Conservation (phyloP, 2,888 invertebrate genomes). For the Malthinus seriepunctatus region DNA sequence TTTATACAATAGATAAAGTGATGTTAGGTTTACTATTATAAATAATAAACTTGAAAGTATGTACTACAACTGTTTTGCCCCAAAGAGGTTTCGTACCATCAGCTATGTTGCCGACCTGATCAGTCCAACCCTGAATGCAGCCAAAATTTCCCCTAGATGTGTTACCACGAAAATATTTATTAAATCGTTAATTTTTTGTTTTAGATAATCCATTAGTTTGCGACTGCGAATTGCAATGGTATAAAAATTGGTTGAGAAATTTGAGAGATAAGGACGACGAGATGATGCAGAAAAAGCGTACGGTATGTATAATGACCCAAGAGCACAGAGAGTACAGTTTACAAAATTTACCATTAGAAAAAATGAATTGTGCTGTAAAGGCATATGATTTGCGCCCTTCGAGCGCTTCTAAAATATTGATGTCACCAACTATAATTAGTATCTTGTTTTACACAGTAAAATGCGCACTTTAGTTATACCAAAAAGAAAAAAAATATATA, state of each 20-base stretch:
- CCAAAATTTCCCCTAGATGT: too few relatives aligned
- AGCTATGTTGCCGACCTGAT: too few relatives aligned
- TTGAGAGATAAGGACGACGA: conserved; percentile 83
- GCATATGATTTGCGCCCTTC: conserved; percentile 35
- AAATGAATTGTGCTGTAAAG: conserved; percentile 82
- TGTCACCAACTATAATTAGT: conserved; percentile 23
- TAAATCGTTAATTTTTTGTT: neutral
- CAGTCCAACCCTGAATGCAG: too few relatives aligned
- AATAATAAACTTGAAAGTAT: too few relatives aligned
- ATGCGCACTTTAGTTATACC: conserved; percentile 33
- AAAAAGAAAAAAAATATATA: conserved; percentile 9
- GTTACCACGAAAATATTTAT: too few relatives aligned
- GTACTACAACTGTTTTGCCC: too few relatives aligned
- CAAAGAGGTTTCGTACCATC: too few relatives aligned
- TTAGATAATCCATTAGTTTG: conserved; percentile 87
- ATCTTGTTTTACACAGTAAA: conserved; percentile 24
- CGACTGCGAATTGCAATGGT: conserved; percentile 88
- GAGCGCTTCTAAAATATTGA: conserved; percentile 36
- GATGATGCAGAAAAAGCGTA: conserved; percentile 85
- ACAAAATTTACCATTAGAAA: conserved; percentile 78
- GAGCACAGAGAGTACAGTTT: conserved; percentile 84
- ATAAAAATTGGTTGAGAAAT: conserved; percentile 78
- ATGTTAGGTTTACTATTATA: too few relatives aligned
- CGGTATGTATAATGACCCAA: conserved; percentile 77
- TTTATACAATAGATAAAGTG: too few relatives aligned